These are phyloP conservation scores for Caerostris extrusa DNA, from an alignment of 1,140 invertebrate species.

Conservation along the genomic window DNA sequence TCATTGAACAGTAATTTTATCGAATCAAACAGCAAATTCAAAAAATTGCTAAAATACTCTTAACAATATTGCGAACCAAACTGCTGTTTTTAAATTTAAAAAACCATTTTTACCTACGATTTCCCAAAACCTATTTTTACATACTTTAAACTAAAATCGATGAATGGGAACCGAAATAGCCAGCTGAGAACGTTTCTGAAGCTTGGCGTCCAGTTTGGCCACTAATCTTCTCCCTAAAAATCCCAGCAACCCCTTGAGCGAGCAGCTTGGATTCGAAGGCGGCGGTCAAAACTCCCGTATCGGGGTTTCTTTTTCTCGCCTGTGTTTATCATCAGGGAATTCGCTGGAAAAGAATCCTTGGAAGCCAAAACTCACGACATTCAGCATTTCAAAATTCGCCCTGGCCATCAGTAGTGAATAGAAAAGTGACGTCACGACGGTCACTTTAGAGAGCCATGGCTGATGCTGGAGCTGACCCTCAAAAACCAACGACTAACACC, in stretches of 20 bases:
- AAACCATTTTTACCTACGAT: too few relatives aligned
- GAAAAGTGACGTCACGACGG: conserved; percentile 61
- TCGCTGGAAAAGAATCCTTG: neutral
- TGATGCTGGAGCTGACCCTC: conserved; percentile 35
- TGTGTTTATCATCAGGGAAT: conserved; percentile 28
- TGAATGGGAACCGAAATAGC: neutral
- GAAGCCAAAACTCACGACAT: neutral
- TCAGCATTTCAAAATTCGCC: neutral
- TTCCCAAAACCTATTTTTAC: too few relatives aligned
- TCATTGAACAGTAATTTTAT: too few relatives aligned
- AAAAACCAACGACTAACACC: neutral
- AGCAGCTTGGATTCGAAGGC: conserved; percentile 35
- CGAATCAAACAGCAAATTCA: too few relatives aligned
- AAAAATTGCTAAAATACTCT: too few relatives aligned
- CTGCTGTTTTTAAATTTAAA: too few relatives aligned
- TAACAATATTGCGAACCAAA: too few relatives aligned
- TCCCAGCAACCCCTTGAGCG: neutral
- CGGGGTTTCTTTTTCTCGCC: conserved; percentile 23
- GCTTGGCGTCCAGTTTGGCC: conserved; percentile 35
- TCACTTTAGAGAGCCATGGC: conserved; percentile 45
- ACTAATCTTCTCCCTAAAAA: neutral
- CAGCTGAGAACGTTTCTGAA: neutral
- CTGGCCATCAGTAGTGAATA: neutral
- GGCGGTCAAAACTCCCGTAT: conserved; percentile 47
- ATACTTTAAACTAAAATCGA: conserved; percentile 12